Evolutionary conservation across 2,113 vertebrate species (phyloP), one percentile per base, ranked within the genome.

Genomic region (Crotalus horridus): DNA sequence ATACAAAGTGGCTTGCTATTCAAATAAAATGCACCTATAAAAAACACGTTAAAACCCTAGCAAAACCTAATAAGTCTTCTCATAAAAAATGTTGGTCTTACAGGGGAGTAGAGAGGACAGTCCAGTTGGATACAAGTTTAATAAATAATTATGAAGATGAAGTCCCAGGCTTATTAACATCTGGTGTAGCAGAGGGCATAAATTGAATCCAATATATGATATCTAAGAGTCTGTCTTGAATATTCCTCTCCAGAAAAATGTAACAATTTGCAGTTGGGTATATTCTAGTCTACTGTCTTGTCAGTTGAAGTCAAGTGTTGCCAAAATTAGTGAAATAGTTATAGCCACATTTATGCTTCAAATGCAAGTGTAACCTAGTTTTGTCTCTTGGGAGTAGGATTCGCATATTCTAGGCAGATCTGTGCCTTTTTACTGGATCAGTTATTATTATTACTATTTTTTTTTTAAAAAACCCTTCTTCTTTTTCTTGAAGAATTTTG

Each of bases 261-360:
- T 0, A 0, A 93, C 89, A 93, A 91, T 96, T 94, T 95, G 6
- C 89, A 87, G 95, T 46, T 92, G 59, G 29, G 59, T 96, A 95
- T 95, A 97, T 96, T 96, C 61, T 33, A 95, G 95, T 95, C 94
- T 96, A 93, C 95, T 97, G 95, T 95, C 95, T 95, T 95, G 96
- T 97, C 95, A 96, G 94, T 95, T 96, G 96, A 97, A 81, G 92
- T 94, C 96, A 94, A 87, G 89, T 95, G 90, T 92, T 95, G 95
- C 96, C 96, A 96, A 96, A 81, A 95, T 96, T 95, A 96, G 95
- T 96, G 96, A 96, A 96, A 96, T 96, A 93, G 94, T 94, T 93
- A 93, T 89, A 88, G 94, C 90, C 94, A 92, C 89, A 95, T 96
- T 96, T 93, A 91, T 95, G 96, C 91, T 94, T 95, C 92, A 95